These are phyloP conservation scores for Ametastegia equiseti DNA, from an alignment of 2,888 invertebrate genomes.

Conservation along the genomic window DNA sequence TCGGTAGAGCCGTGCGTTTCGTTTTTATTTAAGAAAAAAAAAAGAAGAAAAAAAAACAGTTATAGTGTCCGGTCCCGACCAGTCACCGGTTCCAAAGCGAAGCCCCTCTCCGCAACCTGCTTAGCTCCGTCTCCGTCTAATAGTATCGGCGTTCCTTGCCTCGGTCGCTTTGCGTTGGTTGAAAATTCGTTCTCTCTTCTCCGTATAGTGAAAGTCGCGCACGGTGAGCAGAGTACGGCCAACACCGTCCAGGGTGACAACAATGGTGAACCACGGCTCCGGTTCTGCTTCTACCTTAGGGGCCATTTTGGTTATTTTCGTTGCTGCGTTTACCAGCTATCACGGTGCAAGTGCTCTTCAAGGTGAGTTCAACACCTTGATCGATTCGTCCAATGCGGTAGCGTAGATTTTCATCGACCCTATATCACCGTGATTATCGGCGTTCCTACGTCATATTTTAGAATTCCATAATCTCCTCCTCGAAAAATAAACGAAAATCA, in stretches of 20 bases:
- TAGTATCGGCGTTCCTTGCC: neutral
- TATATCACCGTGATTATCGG: too few relatives aligned
- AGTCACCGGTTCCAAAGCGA: neutral
- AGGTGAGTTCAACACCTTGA: conserved; percentile 24
- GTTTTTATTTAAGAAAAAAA: neutral
- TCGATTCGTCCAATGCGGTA: neutral
- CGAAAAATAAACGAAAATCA: too few relatives aligned
- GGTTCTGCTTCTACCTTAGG: conserved; percentile 10
- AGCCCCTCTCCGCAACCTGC: conserved; percentile 23
- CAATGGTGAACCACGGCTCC: conserved; percentile 32
- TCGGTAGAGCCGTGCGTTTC: neutral
- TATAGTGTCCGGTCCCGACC: neutral
- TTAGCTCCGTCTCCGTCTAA: conserved; percentile 10
- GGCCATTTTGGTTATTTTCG: conserved; percentile 28
- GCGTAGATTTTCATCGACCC: neutral
- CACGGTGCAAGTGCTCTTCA: neutral
- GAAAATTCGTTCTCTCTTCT: conserved; percentile 24
- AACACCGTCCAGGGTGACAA: conserved; percentile 31
- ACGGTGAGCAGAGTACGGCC: conserved; percentile 36
- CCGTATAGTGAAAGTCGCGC: conserved; percentile 25
- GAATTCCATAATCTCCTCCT: too few relatives aligned
- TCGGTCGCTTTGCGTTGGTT: too few relatives aligned
- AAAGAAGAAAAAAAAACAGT: conserved; percentile 19
- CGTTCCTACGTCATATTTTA: too few relatives aligned
- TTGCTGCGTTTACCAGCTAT: neutral